Percentiles rank a stretch among this genome's conserved stretches.
These are phyloP conservation scores for Brotogeris chrysoptera DNA, from an alignment of 2,797 vertebrate genomes.

Conservation along the genomic window DNA sequence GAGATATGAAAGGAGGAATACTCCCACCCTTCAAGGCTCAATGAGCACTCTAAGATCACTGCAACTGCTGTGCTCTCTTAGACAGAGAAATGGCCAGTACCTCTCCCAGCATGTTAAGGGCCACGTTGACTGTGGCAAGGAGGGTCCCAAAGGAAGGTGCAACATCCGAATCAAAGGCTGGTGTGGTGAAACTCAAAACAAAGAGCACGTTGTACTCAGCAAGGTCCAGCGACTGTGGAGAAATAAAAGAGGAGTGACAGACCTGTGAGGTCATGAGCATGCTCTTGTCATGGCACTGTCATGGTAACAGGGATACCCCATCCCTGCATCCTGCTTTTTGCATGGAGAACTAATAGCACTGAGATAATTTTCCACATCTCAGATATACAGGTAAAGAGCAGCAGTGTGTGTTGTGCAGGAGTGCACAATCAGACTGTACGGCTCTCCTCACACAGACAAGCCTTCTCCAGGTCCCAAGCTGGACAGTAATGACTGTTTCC, in stretches of 20 bases:
- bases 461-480: background rate
- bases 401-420: background rate
- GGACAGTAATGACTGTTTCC: background rate
- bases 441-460: background rate
- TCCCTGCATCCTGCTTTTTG: accelerated
- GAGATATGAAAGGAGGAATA: background rate
- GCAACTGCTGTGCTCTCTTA: background rate
- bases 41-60: background rate
- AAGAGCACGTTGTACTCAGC: conserved; percentile 93
- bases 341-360: background rate
- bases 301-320: background rate
- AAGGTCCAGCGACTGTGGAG: conserved; percentile 89
- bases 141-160: conserved; percentile 97
- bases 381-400: background rate
- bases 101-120: conserved; percentile 94
- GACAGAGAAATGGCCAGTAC: conserved; percentile 63
- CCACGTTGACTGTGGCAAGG: conserved; percentile 94
- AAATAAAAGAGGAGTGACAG: background rate
- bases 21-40: background rate
- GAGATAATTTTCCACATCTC: background rate
- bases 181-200: conserved; percentile 92
- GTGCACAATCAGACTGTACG: accelerated
- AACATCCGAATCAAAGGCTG: conserved; percentile 93
- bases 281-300: background rate
- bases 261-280: background rate